Evolutionary conservation across 2,797 vertebrate genomes (phyloP).

Genomic region (Clarias platycephalus): DNA sequence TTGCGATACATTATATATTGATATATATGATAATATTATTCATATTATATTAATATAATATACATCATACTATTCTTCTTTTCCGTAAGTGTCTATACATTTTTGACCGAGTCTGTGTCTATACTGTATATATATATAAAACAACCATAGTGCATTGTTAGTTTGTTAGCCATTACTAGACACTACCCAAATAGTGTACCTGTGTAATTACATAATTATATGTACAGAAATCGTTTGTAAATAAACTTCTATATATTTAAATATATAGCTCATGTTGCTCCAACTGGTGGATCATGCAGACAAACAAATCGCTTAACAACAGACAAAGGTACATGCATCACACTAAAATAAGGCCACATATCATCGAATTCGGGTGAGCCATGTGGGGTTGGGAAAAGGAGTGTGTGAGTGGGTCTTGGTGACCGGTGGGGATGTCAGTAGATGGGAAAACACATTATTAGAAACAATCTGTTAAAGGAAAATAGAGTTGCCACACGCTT

Average conservation of each 20-base stretch:
- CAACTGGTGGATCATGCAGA: conserved; percentile 24
- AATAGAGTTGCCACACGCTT: conserved; percentile 64
- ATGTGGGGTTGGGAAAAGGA: background rate
- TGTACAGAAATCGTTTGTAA: background rate
- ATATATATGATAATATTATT: too few relatives aligned
- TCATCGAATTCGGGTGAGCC: background rate
- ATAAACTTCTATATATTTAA: background rate
- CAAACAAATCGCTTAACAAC: background rate
- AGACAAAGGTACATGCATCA: conserved; percentile 28
- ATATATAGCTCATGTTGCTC: conserved; percentile 5
- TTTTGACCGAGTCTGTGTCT: too few relatives aligned
- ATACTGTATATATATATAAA: background rate
- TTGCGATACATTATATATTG: too few relatives aligned
- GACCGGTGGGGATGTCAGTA: conserved; percentile 23
- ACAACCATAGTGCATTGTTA: background rate
- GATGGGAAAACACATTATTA: conserved; percentile 21
- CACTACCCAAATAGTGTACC: background rate
- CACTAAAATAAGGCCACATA: conserved; percentile 7
- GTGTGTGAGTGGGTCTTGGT: conserved; percentile 30
- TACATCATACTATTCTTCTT: too few relatives aligned
- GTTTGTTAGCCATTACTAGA: background rate
- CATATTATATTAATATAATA: too few relatives aligned
- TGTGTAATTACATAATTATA: background rate
- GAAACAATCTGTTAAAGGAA: conserved; percentile 39
- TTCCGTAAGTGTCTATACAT: too few relatives aligned